A percentile compares a stretch with the other conserved stretches of the same genome.
Conservation (phyloP, 2,113 vertebrate genomes). For the Elgaria multicarinata region DNA sequence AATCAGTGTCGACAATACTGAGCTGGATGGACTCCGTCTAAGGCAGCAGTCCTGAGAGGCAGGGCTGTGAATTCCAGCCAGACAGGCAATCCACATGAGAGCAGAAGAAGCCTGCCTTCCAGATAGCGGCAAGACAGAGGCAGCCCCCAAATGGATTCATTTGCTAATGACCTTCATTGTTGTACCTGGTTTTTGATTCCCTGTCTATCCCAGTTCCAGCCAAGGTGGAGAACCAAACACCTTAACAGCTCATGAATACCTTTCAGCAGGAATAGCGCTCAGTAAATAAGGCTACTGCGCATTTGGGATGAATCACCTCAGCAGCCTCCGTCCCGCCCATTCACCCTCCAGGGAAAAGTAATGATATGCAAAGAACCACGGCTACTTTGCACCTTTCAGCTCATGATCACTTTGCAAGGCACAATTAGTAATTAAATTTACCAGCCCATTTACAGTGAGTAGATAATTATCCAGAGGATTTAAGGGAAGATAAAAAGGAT, state of each 20-base stretch:
- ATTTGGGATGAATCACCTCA: background rate
- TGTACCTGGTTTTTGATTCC: background rate
- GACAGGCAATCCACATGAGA: slow-evolving; percentile 21
- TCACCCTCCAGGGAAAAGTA: background rate
- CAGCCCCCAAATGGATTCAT: background rate
- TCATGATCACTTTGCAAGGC: background rate
- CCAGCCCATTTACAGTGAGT: background rate
- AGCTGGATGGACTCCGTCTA: too few species aligned
- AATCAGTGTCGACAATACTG: too few species aligned
- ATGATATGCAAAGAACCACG: background rate
- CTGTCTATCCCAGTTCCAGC: background rate
- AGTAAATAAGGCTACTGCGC: background rate
- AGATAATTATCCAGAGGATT: background rate
- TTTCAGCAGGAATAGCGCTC: background rate
- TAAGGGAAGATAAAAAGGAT: background rate
- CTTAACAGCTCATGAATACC: background rate
- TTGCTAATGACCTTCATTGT: slow-evolving; percentile 19
- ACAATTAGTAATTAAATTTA: background rate
- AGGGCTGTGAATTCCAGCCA: background rate
- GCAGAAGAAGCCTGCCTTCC: background rate
- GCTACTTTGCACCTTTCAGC: too few species aligned
- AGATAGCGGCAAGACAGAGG: background rate
- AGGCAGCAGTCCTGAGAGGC: too few species aligned
- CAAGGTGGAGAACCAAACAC: background rate
- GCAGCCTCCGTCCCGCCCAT: too few species aligned